Conservation (phyloP, 2,888 invertebrate genomes). For the Cistogaster globosa region DNA sequence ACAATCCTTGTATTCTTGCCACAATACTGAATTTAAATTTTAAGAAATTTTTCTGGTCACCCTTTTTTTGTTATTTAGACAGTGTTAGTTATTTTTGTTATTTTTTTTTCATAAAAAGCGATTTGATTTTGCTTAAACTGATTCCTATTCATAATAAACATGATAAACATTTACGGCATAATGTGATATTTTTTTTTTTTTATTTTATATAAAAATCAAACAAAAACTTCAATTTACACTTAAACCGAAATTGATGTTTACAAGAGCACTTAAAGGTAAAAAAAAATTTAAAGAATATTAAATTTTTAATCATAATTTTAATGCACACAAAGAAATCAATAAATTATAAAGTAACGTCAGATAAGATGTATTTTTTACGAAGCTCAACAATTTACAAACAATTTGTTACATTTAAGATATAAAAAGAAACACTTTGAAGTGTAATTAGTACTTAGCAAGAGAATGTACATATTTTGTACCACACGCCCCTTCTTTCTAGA, state of each 20-base stretch:
- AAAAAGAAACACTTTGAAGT: conserved; percentile 18
- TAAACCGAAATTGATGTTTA: background rate
- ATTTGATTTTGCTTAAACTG: conserved; percentile 48
- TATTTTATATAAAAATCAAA: background rate
- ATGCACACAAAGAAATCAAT: conserved; percentile 22
- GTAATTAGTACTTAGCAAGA: background rate
- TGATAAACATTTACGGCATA: conserved; percentile 30
- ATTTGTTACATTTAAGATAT: background rate
- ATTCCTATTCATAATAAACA: conserved; percentile 46
- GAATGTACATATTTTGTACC: background rate
- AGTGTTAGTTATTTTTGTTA: conserved; percentile 19
- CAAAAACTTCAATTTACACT: conserved; percentile 10
- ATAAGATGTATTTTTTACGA: too few relatives aligned
- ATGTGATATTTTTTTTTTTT: conserved; percentile 15
- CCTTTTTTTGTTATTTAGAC: conserved; percentile 4
- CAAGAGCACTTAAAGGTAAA: background rate
- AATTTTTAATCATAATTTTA: conserved; percentile 42
- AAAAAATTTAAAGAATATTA: background rate
- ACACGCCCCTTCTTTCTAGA: conserved; percentile 33
- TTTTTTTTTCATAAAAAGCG: conserved; percentile 42
- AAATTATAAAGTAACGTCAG: conserved; percentile 13
- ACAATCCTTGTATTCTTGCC: too few relatives aligned
- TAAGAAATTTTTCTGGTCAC: conserved; percentile 18
- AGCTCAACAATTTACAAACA: background rate
- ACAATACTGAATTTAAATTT: too few relatives aligned